Percentiles rank a stretch among this genome's conserved stretches.
Conservation (phyloP, 1,140 invertebrate genomes). For the Lithobius niger region DNA sequence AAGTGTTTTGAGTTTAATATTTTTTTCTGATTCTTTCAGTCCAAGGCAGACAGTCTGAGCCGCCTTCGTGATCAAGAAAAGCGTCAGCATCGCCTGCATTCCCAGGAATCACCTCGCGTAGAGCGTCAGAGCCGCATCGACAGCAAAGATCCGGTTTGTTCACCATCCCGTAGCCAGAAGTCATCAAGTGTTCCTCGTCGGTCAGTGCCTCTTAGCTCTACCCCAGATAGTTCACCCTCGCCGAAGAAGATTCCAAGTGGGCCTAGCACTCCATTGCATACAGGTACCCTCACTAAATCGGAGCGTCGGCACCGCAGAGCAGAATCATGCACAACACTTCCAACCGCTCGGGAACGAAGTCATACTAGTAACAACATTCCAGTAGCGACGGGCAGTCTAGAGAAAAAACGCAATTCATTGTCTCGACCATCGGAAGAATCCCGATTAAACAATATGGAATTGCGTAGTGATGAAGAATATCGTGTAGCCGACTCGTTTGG, state of each 20-base stretch:
- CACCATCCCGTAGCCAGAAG: not conserved
- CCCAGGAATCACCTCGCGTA: not conserved
- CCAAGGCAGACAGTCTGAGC: constrained; percentile 11
- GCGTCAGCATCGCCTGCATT: not conserved
- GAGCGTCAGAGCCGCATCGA: not conserved
- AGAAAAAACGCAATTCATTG: not conserved
- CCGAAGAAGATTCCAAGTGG: not conserved
- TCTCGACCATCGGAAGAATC: not conserved
- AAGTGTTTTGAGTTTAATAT: too few species aligned
- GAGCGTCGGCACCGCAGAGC: not conserved
- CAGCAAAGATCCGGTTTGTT: not conserved
- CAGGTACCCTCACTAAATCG: not conserved
- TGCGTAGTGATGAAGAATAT: not conserved
- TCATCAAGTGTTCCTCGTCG: not conserved
- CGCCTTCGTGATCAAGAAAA: not conserved
- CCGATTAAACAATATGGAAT: not conserved
- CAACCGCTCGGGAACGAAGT: not conserved
- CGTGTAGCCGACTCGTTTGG: not conserved
- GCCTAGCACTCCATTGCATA: not conserved
- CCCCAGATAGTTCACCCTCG: not conserved
- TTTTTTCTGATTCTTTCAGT: constrained; percentile 1
- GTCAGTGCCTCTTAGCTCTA: not conserved
- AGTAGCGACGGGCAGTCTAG: not conserved
- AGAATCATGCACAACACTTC: not conserved
- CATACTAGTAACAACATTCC: not conserved